Conservation (phyloP, 2,888 invertebrate genomes). For the Tuberolachnus salignus region DNA sequence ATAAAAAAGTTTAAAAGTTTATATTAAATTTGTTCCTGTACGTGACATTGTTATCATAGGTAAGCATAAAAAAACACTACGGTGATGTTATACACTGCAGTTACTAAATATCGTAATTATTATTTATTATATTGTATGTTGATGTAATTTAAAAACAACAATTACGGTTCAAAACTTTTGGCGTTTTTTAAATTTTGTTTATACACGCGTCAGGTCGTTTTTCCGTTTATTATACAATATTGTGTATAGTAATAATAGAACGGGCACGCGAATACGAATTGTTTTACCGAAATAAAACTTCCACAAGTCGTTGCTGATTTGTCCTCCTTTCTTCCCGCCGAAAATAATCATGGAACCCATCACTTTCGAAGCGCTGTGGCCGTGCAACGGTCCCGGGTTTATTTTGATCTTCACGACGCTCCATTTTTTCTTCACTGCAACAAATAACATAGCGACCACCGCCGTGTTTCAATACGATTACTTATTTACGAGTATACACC, state of each 20-base stretch:
- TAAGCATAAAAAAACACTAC: too few species aligned
- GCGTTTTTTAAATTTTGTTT: neutral
- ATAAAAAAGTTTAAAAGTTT: too few species aligned
- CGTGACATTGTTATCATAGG: too few species aligned
- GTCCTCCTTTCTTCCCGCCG: conserved; percentile 77
- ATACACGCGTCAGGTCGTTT: neutral
- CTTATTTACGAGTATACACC: too few species aligned
- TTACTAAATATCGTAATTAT: too few species aligned
- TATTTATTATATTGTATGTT: too few species aligned
- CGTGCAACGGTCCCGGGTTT: conserved; percentile 75
- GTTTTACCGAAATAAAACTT: conserved; percentile 77
- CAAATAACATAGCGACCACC: conserved; percentile 57
- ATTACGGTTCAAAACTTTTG: neutral
- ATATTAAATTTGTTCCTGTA: too few species aligned
- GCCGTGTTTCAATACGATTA: too few species aligned
- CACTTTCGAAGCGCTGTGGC: conserved; percentile 79
- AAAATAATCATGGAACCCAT: conserved; percentile 80
- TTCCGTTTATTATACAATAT: too few species aligned
- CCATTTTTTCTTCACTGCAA: conserved; percentile 71
- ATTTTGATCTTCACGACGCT: conserved; percentile 68
- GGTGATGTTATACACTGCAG: neutral
- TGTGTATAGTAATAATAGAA: too few species aligned
- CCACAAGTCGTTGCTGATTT: conserved; percentile 79
- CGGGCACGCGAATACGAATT: too few species aligned
- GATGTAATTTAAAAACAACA: neutral